Conservation (phyloP, 2,797 vertebrate genomes). For the Arnoldichthys spilopterus region DNA sequence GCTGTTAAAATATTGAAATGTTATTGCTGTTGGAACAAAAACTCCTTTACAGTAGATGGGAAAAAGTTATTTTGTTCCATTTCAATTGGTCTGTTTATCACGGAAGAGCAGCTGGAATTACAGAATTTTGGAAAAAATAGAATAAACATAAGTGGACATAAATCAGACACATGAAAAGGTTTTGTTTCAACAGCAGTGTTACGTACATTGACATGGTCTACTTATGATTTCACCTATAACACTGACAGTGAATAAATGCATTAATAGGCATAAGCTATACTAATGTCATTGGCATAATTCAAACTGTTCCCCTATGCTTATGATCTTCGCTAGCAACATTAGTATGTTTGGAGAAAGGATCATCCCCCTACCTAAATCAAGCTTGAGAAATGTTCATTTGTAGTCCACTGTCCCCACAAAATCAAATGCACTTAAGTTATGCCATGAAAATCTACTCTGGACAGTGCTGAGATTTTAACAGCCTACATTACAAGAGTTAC, state of each 20-base stretch:
- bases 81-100: too few species aligned
- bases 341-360: background rate
- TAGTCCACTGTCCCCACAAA: background rate
- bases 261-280: background rate
- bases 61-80: too few species aligned
- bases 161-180: too few species aligned
- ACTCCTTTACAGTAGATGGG: too few species aligned
- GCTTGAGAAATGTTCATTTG: background rate
- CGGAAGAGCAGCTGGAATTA: too few species aligned
- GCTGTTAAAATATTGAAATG: background rate
- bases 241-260: background rate
- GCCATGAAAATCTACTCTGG: background rate
- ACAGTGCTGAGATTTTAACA: background rate
- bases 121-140: too few species aligned
- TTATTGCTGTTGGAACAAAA: background rate
- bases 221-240: too few species aligned
- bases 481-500: slow-evolving; percentile 8
- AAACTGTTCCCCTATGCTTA: background rate
- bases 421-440: background rate
- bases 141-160: too few species aligned
- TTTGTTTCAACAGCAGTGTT: too few species aligned
- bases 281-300: background rate
- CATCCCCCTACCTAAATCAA: background rate
- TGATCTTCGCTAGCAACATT: background rate
- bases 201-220: too few species aligned